These are phyloP conservation scores for Sarcophaga peregrina DNA, from an alignment of 1,140 invertebrate genomes.

Conservation along the genomic window DNA sequence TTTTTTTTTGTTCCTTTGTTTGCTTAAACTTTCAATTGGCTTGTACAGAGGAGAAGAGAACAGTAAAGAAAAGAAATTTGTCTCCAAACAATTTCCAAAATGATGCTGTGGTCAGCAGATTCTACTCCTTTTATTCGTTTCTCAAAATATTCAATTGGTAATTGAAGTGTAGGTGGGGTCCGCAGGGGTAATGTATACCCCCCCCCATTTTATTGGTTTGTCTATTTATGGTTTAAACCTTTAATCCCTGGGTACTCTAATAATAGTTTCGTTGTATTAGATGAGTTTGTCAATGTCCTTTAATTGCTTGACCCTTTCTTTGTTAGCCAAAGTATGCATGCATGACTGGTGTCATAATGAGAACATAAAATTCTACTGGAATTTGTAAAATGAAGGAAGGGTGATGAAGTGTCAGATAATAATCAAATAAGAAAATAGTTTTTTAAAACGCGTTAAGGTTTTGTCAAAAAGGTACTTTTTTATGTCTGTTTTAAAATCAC, in stretches of 20 bases:
- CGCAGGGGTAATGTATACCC: too few species aligned
- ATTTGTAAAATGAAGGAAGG: too few species aligned
- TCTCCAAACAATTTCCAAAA: constrained; percentile 21
- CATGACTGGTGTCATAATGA: too few species aligned
- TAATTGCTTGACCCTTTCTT: neutral
- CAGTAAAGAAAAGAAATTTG: neutral
- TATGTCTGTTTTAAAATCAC: too few species aligned
- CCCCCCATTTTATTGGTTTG: neutral
- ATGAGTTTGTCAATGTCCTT: neutral
- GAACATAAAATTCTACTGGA: too few species aligned
- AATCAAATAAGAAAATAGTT: too few species aligned
- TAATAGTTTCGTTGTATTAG: neutral
- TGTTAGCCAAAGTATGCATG: neutral
- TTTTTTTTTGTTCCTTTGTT: neutral
- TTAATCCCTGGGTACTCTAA: constrained; percentile 13
- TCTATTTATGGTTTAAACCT: constrained; percentile 34
- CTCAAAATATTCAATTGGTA: neutral
- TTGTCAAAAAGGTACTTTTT: too few species aligned
- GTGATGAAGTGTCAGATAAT: too few species aligned
- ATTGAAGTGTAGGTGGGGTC: too few species aligned
- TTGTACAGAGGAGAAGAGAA: neutral
- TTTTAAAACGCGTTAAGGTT: too few species aligned
- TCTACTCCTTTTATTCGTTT: constrained; percentile 5
- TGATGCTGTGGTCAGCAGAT: constrained; percentile 30
- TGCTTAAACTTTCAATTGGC: constrained; percentile 33